Base-by-base conservation (phyloP, 1,140 invertebrate species). In the Drosophila asahinai region DNA sequence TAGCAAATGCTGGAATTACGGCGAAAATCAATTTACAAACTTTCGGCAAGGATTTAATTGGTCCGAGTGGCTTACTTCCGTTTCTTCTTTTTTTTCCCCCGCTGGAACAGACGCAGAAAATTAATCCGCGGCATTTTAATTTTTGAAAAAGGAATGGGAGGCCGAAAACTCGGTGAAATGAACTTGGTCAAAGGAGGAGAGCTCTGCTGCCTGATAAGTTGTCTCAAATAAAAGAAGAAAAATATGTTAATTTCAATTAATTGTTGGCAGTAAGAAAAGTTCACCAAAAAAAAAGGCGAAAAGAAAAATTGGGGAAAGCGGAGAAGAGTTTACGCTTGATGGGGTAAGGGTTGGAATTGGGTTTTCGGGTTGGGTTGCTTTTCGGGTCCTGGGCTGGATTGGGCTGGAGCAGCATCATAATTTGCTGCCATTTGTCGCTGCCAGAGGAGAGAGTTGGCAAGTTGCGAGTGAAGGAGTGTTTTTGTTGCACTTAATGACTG, bases 161-260 rank as follows among this genome's bases (percentile, higher is more conserved):
- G 40, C 33, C 33, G 38, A 48, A 57, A 76, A 58, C 42, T 25
- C 22, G 22, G 25, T 47, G 52, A 66, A 77, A 77, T 77, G 30
- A 77, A 77, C 54, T 77, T 47, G 65, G 42, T 40, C 47, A 49
- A 49, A 14, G 14, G 15, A 14, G 6, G 27, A 6, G n/a, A 6
- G n/a, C 12, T 25, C 7, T 30, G 12, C 8, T 40, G 58, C 59
- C 63, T 77, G 80, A 68, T 67, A 78, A 74, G 63, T 84, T 81
- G 82, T 67, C 78, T 86, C 76, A 63, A 84, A 84, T 84, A 84
- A 84, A 84, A 81, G 68, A 79, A 61, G 79, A 75, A 75, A 87
- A 87, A 87, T 83, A 87, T 87, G 83, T 89, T 87, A 87, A 83
- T 87, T 87, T 89, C 84, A 89, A 87, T 87, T 87, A 87, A 87